These are phyloP conservation scores for Shinisaurus crocodilurus DNA, from an alignment of 2,113 vertebrate species.

Conservation along the genomic window DNA sequence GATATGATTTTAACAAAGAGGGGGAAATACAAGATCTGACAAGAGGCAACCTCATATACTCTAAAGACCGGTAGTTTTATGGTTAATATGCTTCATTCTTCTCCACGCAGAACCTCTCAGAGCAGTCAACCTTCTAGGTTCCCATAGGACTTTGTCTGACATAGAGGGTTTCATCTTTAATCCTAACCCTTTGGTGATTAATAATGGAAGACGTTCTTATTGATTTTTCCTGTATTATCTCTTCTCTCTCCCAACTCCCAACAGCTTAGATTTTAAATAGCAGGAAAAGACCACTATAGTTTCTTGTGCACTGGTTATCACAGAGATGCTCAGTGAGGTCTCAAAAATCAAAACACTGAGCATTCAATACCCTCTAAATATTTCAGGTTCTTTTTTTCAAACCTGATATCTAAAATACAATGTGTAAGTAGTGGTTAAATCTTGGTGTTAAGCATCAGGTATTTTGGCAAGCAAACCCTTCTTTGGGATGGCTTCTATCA, in stretches of 20 bases:
- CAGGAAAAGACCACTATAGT: constrained; percentile 53
- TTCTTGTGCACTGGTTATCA: constrained; percentile 23
- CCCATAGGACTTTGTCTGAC: constrained; percentile 72
- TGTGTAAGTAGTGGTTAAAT: constrained; percentile 55
- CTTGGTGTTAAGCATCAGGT: constrained; percentile 34
- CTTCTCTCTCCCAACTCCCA: constrained; percentile 47
- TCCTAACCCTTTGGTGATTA: constrained; percentile 59
- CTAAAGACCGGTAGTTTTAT: constrained; percentile 47
- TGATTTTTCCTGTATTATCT: constrained; percentile 56
- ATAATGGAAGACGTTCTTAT: constrained; percentile 60
- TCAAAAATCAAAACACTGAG: constrained; percentile 1
- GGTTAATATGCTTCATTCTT: constrained; percentile 65
- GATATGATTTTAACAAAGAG: constrained; percentile 49
- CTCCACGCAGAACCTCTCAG: constrained; percentile 65
- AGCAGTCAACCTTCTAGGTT: constrained; percentile 62
- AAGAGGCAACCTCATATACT: constrained; percentile 37
- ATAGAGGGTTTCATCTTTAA: constrained; percentile 66
- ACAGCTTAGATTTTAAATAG: constrained; percentile 39
- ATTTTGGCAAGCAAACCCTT: constrained; percentile 14
- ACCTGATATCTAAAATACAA: not conserved
- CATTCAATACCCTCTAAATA: constrained; percentile 43
- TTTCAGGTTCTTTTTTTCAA: constrained; percentile 39
- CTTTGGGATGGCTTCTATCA: constrained; percentile 66
- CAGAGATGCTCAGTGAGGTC: constrained; percentile 9
- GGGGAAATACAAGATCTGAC: constrained; percentile 37